phyloP scores from a whole-genome alignment of 2,797 vertebrate species.

The Tarsius wallacei region DNA sequence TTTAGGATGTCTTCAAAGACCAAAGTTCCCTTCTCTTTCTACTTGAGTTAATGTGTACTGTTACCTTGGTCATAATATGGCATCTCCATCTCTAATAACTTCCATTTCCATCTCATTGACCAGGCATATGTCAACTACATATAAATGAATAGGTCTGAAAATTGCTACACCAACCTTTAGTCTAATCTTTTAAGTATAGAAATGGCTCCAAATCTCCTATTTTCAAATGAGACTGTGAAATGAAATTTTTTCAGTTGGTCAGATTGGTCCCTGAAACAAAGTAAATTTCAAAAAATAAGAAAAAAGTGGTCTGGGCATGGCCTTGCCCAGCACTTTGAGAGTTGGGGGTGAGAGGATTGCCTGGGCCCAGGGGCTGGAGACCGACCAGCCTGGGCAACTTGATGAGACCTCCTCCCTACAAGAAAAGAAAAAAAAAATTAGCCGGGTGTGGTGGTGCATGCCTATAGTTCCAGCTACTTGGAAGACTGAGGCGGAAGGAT shows the following conservation, averaged over 20 bases:
- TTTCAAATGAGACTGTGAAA: not conserved
- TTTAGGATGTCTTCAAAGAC: constrained; percentile 25
- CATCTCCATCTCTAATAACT: not conserved
- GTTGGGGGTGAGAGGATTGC: too few relatives aligned
- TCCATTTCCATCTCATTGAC: constrained; percentile 1
- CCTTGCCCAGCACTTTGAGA: too few relatives aligned
- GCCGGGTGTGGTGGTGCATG: too few relatives aligned
- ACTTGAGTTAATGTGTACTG: not conserved
- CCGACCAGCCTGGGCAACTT: too few relatives aligned
- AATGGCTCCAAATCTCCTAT: not conserved
- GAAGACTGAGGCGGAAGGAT: too few relatives aligned
- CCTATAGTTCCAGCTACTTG: too few relatives aligned
- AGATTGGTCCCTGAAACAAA: constrained; percentile 41
- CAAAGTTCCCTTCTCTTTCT: constrained; percentile 7
- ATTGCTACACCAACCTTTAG: not conserved
- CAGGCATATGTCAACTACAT: not conserved
- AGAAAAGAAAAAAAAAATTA: too few relatives aligned
- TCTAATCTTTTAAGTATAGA: not conserved
- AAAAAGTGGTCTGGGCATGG: not conserved
- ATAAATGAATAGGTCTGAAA: constrained; percentile 48
- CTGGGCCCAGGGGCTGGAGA: too few relatives aligned
- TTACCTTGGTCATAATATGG: not conserved
- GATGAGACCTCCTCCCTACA: too few relatives aligned
- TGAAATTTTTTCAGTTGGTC: not conserved
- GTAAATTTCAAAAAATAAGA: constrained; percentile 23